These are phyloP conservation scores for Rhineura floridana DNA, from an alignment of 2,113 vertebrate genomes.

Conservation along the genomic window DNA sequence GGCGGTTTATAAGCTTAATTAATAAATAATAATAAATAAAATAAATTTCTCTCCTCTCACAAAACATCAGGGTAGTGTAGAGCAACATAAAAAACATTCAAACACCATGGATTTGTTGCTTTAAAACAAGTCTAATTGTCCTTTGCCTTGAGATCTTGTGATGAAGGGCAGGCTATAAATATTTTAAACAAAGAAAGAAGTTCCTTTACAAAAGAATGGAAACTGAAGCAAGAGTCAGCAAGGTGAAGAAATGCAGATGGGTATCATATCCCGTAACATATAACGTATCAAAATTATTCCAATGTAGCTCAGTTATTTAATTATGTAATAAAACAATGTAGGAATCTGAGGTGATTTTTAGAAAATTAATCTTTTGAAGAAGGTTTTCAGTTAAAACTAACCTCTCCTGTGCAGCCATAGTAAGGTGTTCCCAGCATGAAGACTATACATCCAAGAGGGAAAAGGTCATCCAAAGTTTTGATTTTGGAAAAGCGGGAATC, in stretches of 20 bases:
- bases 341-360: constrained; percentile 4
- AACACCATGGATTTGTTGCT: too few species aligned
- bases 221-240: neutral
- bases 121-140: too few species aligned
- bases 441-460: constrained; percentile 83
- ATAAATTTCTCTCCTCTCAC: too few species aligned
- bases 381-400: constrained; percentile 68
- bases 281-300: neutral
- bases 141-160: too few species aligned
- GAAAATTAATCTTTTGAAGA: constrained; percentile 31
- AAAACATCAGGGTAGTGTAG: too few species aligned
- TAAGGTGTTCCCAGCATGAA: constrained; percentile 97
- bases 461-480: constrained; percentile 91
- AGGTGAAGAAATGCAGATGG: neutral
- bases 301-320: neutral
- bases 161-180: too few species aligned
- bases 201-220: neutral
- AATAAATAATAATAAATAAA: too few species aligned
- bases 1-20: too few species aligned
- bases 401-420: constrained; percentile 95
- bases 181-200: neutral
- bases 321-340: neutral
- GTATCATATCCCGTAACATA: neutral
- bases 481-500: constrained; percentile 84
- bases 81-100: too few species aligned